Evolutionary conservation across 2,888 invertebrate genomes (phyloP), one percentile per base, ranked within the genome.

Genomic region (Scotopteryx bipunctaria): DNA sequence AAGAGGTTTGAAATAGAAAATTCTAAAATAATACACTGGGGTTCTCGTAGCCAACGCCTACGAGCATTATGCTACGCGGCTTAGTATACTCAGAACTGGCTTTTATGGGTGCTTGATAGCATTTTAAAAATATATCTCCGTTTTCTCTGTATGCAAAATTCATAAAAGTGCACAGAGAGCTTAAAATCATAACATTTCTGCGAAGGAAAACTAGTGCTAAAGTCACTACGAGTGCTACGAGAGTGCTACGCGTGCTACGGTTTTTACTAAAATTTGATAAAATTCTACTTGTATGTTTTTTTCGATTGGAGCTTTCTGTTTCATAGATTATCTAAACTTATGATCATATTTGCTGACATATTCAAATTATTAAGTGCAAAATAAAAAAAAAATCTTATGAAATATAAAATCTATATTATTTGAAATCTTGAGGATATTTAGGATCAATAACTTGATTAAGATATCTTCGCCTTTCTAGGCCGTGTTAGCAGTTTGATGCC

Each of bases 31-130:
- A 27, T 6, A 38, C 14, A 17, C 40, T 16, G n/a, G 15, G 1
- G 14, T 31, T 5, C 14, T 31, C 21, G 11, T 45, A 45, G 31
- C 9, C 17, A 21, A 29, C 23, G 45, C 11, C 41, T 41, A 31
- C 35, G 25, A 32, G 45, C 32, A 23, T 23, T 15, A 40, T 50
- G 40, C 44, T 35, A 19, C 31, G 44, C 27, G 25, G 38, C 32
- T 50, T 37, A 38, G 46, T 21, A 38, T 33, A 16, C 38, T 40
- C 13, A 91, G 63, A 35, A 8, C n/a, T 23, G 9, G 8, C 35
- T 21, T 31, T 21, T 33, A 49, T 17, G 17, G 19, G 25, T 43
- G 21, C 33, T 38, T 47, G 11, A 29, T 23, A 13, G 15, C 25
- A 47, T 47, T 53, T 53, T 38, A 36, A 47, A 47, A 54, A 31